phyloP scores from a whole-genome alignment of 64 coral and sea anemone species.

The Anthopleura sola region DNA sequence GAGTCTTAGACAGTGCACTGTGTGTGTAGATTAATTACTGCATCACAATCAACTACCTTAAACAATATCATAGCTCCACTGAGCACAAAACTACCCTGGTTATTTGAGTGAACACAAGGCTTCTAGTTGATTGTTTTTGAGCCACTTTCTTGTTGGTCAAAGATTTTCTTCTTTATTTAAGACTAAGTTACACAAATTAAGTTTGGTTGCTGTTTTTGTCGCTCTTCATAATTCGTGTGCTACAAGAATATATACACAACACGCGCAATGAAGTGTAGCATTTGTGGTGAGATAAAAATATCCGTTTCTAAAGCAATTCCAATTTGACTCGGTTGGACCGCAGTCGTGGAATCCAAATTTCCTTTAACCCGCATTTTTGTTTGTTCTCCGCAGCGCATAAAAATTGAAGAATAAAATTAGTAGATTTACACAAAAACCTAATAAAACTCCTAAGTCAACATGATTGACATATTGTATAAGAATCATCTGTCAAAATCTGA shows the following conservation, averaged over 20 bases:
- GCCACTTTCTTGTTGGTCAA: neutral
- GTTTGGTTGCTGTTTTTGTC: neutral
- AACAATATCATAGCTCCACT: neutral
- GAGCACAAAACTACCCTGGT: neutral
- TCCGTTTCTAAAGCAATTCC: neutral
- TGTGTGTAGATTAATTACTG: constrained; percentile 14
- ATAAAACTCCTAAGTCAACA: constrained; percentile 11
- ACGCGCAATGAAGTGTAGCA: neutral
- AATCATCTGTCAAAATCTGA: constrained; percentile 13
- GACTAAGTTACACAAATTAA: neutral
- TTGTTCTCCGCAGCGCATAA: neutral
- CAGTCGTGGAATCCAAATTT: neutral
- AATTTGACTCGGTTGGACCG: neutral
- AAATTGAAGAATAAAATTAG: neutral
- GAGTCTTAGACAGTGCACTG: neutral
- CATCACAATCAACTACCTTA: neutral
- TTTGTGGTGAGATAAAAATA: neutral
- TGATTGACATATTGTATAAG: constrained; percentile 10
- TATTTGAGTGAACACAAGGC: neutral
- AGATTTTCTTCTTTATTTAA: neutral
- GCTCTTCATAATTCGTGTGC: neutral
- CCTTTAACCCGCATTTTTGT: neutral
- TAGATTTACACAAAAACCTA: neutral
- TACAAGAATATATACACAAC: neutral
- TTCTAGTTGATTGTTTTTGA: neutral